Evolutionary conservation across 2,797 vertebrate genomes (phyloP).

Genomic region (Thalassophryne amazonica): DNA sequence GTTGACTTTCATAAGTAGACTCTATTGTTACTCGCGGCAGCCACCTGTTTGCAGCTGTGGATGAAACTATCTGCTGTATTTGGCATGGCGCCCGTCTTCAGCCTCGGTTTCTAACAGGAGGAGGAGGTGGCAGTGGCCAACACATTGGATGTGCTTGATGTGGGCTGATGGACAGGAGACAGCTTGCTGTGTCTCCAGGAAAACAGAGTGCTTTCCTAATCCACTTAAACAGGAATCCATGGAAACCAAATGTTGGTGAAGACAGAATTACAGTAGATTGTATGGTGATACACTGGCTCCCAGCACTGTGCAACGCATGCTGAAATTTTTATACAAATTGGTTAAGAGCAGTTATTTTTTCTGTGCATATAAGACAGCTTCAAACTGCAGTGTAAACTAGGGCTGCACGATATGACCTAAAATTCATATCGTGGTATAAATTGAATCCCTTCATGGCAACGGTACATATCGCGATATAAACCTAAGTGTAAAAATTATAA

Average conservation of each 20-base stretch:
- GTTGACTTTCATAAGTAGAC: slow-evolving; percentile 70
- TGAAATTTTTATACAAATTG: slow-evolving; percentile 3
- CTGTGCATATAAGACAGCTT: slow-evolving; percentile 37
- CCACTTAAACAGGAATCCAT: slow-evolving; percentile 43
- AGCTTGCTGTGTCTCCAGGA: slow-evolving; percentile 54
- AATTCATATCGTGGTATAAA: no score
- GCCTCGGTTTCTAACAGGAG: slow-evolving; percentile 48
- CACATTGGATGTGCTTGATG: slow-evolving; percentile 59
- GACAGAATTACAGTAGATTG: slow-evolving; percentile 5
- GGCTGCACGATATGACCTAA: no score
- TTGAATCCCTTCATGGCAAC: no score
- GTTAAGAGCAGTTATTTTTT: slow-evolving; percentile 2
- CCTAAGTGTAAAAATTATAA: no score
- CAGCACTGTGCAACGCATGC: slow-evolving; percentile 20
- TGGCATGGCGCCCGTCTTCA: slow-evolving; percentile 58
- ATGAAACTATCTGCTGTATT: slow-evolving; percentile 72
- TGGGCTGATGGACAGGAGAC: slow-evolving; percentile 63
- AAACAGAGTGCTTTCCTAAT: slow-evolving; percentile 48
- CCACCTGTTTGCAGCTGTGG: slow-evolving; percentile 79
- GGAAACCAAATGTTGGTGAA: slow-evolving; percentile 38
- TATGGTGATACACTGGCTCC: background rate
- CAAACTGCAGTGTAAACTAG: slow-evolving; percentile 43
- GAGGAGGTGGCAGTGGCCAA: slow-evolving; percentile 32
- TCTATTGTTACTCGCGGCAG: slow-evolving; percentile 67
- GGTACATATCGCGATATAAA: no score